phyloP scores from a whole-genome alignment of 2,888 invertebrate species.

The Drosophila birchii region DNA sequence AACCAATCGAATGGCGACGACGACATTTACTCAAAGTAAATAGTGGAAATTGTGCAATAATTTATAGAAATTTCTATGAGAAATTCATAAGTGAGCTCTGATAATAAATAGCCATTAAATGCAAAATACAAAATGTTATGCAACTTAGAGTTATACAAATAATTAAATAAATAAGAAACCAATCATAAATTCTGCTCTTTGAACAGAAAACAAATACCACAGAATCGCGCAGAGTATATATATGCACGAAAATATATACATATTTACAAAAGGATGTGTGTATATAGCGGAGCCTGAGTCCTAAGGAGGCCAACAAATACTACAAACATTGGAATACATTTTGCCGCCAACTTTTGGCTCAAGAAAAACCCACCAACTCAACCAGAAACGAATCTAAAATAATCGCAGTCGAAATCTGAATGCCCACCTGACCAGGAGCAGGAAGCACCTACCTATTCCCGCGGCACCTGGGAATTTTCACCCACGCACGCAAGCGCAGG shows the following conservation, averaged over 20 bases:
- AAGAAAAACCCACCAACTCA: conserved; percentile 57
- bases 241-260: conserved; percentile 10
- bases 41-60: conserved; percentile 66
- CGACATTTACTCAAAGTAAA: conserved; percentile 42
- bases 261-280: conserved; percentile 21
- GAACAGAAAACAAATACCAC: conserved; percentile 2
- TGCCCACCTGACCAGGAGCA: conserved; percentile 56
- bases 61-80: conserved; percentile 61
- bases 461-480: conserved; percentile 17
- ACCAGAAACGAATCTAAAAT: conserved; percentile 17
- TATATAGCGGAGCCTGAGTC: conserved; percentile 46
- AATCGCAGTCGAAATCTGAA: conserved; percentile 27
- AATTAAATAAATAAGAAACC: conserved; percentile 8
- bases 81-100: conserved; percentile 59
- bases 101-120: conserved; percentile 30
- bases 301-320: conserved; percentile 44
- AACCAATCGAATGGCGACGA: neutral
- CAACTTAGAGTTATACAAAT: conserved; percentile 28
- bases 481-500: conserved; percentile 50
- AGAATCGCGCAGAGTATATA: conserved; percentile 7
- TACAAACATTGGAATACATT: conserved; percentile 18
- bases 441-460: conserved; percentile 24
- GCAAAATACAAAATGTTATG: conserved; percentile 46
- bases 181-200: neutral
- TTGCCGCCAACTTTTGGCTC: conserved; percentile 60